Evolutionary conservation across 2,113 vertebrate genomes (phyloP), one percentile per base, ranked within the genome.

Genomic region (Euleptes europaea): DNA sequence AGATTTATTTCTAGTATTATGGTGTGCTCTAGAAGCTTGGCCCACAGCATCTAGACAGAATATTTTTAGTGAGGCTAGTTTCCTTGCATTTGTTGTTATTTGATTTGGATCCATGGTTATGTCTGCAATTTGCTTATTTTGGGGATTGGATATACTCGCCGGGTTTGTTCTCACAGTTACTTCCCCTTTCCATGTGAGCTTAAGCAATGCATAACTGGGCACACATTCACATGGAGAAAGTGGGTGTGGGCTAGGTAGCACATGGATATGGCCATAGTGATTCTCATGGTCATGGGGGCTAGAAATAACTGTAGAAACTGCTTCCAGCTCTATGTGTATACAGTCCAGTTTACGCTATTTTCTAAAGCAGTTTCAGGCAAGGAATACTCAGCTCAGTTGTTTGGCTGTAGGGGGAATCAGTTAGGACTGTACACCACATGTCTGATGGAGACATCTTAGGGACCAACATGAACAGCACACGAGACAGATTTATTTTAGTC

Each of bases 11-110:
- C 80, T 88, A 71, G 76, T 92, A 79, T 86, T 87, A 83, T 0
- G 0, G 14, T 80, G n/a, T 70, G 21, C 5, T 78, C 42, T 7
- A 2, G 66, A 9, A 73, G 2, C 76, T 84, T 63, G 35, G 44
- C 28, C 81, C 40, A 75, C 49, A 14, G 28, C 86, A 85, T 3
- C 0, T 2, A 69, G 44, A 82, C 65, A 69, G 76, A 80, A 15
- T 90, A 85, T 90, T 94, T 92, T 88, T 88, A 83, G 75, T 38
- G 60, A 49, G 44, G 42, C 72, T 40, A 67, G 19, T 47, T 35
- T 65, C 21, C 44, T 38, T 82, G 49, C 9, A 2, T 70, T 71
- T 79, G 49, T 44, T 69, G 81, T 72, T 80, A 13, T 80, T 85
- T 85, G 51, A 85, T 73, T 85, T 80, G 40, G 72, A 73, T 72